phyloP scores from a whole-genome alignment of 2,888 invertebrate genomes.

The Oscheius sp. region DNA sequence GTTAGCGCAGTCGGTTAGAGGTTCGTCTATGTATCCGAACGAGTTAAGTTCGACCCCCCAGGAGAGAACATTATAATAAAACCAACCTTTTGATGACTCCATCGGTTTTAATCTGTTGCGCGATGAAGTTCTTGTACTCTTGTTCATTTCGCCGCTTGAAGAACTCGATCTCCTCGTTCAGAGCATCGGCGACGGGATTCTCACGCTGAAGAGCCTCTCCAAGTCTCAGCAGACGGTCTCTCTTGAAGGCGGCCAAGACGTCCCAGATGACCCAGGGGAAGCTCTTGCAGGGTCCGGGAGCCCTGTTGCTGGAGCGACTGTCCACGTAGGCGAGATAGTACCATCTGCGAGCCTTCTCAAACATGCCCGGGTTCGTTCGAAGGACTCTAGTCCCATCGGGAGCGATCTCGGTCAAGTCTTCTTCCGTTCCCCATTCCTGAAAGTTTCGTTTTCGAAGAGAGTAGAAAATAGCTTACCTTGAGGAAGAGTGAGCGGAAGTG shows the following conservation, averaged over 20 bases:
- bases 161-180: constrained; percentile 39
- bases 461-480: constrained; percentile 36
- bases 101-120: not conserved
- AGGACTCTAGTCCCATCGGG: constrained; percentile 37
- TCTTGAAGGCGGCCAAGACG: constrained; percentile 50
- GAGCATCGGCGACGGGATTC: constrained; percentile 40
- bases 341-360: constrained; percentile 49
- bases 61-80: not conserved
- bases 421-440: constrained; percentile 60
- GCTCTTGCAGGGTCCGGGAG: constrained; percentile 41
- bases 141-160: constrained; percentile 16
- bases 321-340: constrained; percentile 54
- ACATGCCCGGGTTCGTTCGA: constrained; percentile 43
- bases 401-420: constrained; percentile 36
- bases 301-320: constrained; percentile 31
- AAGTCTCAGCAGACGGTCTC: constrained; percentile 37
- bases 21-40: no score
- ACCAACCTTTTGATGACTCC: constrained; percentile 1
- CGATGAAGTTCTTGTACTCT: constrained; percentile 19
- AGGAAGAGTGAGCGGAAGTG: constrained; percentile 61
- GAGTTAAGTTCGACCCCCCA: not conserved
- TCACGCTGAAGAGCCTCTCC: constrained; percentile 5
- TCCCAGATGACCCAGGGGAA: constrained; percentile 68
- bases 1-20: no score
- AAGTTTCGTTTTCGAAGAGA: constrained; percentile 20